phyloP scores from a whole-genome alignment of 2,113 vertebrate genomes.

The Thymallus thymallus region DNA sequence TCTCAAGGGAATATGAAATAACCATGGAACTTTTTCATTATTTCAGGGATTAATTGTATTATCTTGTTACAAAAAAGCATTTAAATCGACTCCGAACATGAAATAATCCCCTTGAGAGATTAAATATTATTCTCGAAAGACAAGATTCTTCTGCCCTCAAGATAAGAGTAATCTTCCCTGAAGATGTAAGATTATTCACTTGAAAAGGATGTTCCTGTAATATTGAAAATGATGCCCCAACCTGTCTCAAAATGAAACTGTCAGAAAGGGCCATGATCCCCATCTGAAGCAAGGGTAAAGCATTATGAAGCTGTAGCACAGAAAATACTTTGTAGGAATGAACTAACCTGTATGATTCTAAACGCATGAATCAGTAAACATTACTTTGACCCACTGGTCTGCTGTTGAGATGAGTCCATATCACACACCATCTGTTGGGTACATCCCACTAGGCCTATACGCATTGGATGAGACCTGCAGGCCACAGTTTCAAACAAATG shows the following conservation, averaged over 20 bases:
- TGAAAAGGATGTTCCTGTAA: background rate
- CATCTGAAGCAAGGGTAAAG: background rate
- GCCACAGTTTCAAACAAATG: no score
- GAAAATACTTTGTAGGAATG: no score
- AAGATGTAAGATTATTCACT: background rate
- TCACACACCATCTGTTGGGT: background rate
- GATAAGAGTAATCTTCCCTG: background rate
- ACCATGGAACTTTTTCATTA: background rate
- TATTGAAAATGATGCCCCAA: background rate
- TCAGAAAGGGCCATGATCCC: background rate
- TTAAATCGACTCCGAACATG: background rate
- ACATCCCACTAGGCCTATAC: background rate
- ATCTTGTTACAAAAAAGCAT: background rate
- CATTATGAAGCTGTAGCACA: background rate
- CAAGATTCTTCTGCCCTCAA: background rate
- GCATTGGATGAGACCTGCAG: no score
- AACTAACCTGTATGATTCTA: no score
- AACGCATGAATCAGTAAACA: background rate
- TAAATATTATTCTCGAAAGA: background rate
- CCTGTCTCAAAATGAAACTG: background rate
- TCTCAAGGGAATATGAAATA: background rate
- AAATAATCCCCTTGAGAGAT: background rate
- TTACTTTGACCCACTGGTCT: background rate
- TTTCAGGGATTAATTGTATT: constrained; percentile 3
- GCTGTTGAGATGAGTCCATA: background rate